Base-by-base conservation (phyloP, 2,113 vertebrate genomes). In the Pteropus alecto region DNA sequence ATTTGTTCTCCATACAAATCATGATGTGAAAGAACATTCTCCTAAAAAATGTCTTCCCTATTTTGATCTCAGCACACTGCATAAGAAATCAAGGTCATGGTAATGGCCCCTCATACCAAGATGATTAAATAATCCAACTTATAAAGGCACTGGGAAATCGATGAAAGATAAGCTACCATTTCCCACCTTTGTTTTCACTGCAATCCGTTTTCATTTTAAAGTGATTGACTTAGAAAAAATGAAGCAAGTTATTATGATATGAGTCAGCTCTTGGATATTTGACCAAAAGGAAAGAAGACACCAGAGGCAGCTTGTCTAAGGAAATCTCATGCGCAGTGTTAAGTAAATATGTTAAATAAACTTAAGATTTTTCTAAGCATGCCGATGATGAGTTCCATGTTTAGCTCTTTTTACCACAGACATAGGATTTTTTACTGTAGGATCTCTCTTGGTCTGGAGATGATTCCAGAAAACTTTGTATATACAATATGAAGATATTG, bases 291-390 rank as follows among this genome's bases (percentile, higher is more conserved):
- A 81, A 93, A 93, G 70, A 78, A 92, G 74, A 92, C 54, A 56
- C 30, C 24, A 43, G 68, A 81, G 89, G 1, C 43, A 94, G 38
- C 58, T 91, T 92, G 48, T 88, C 28, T 87, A 87, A 93, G 85
- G 86, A 89, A 83, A 84, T 79, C 22, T 71, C 56, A 58, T 48
- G 24, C 21, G 0, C 84, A n/a, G 13, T 68, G 33, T 56, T 79
- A 92, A 96, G 43, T 26, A 15, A 87, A 6, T 33, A 65, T 76
- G 33, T 84, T 79, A 83, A 92, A 61, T 63, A 96, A 88, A 95
- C 7, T 38, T 41, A 85, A 61, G 41, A 9, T 18, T 28, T 81
- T 95, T 96, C 24, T 93, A 54, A 87, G 43, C n/a, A 43, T 90
- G 11, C 58, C 68, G 33, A 9, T 77, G 48, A 77, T 76, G 43